phyloP scores from a whole-genome alignment of 2,113 vertebrate species.

The Pseudopipra pipra region DNA sequence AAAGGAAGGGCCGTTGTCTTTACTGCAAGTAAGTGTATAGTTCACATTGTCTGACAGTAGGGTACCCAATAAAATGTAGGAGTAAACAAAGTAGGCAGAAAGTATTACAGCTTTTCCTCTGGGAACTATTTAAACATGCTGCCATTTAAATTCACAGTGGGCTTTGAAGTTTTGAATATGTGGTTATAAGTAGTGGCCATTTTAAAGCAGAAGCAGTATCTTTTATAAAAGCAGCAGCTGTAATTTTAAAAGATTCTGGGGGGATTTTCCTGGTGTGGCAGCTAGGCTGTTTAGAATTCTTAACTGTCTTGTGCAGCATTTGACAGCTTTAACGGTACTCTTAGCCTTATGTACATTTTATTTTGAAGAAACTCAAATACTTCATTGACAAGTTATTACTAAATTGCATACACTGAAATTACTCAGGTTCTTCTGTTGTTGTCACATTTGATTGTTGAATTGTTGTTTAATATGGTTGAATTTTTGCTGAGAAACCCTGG shows the following conservation, averaged over 20 bases:
- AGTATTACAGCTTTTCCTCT: background rate
- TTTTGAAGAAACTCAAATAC: background rate
- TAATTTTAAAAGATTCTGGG: background rate
- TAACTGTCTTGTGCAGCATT: background rate
- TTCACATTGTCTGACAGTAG: background rate
- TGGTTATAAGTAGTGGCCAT: background rate
- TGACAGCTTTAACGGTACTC: background rate
- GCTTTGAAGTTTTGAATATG: background rate
- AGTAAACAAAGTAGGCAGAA: background rate
- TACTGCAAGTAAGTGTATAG: background rate
- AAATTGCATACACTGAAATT: background rate
- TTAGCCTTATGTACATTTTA: background rate
- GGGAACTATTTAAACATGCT: background rate
- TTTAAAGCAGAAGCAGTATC: background rate
- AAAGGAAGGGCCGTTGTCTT: background rate
- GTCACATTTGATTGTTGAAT: background rate
- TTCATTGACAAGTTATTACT: background rate
- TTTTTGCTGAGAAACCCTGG: background rate
- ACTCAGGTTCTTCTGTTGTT: background rate
- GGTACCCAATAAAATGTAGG: background rate
- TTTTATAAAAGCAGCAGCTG: background rate
- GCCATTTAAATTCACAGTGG: background rate
- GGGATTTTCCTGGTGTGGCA: background rate
- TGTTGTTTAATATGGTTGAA: background rate
- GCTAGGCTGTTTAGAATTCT: background rate